Conservation (phyloP, 2,113 vertebrate species). For the Theristicus caerulescens region DNA sequence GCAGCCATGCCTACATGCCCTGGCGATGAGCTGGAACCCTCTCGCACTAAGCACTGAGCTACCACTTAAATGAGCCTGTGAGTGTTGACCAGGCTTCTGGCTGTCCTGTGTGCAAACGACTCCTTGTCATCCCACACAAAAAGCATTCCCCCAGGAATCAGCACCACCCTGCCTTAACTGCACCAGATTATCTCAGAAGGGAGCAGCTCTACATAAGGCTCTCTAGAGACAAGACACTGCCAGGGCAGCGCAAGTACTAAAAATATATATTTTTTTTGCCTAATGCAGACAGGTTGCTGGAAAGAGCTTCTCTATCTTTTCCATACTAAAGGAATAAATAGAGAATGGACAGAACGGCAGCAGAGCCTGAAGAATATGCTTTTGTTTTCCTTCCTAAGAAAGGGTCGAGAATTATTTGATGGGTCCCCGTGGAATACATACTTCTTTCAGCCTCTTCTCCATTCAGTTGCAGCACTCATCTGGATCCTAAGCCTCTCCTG, state of each 20-base stretch:
- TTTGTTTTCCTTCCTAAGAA: background rate
- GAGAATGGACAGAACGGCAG: background rate
- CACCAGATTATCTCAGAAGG: background rate
- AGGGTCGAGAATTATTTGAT: background rate
- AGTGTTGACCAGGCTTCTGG: background rate
- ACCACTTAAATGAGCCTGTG: background rate
- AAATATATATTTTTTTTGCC: background rate
- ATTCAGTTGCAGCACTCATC: background rate
- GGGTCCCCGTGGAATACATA: background rate
- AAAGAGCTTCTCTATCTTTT: background rate
- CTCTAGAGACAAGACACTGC: background rate
- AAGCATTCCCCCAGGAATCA: background rate
- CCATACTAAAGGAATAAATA: background rate
- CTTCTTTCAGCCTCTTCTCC: background rate
- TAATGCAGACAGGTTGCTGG: background rate
- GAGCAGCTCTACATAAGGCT: background rate
- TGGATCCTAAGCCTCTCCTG: background rate
- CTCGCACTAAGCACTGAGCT: background rate
- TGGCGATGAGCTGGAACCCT: background rate
- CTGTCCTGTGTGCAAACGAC: background rate
- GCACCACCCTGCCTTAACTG: background rate
- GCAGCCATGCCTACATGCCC: background rate
- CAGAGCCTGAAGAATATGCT: background rate
- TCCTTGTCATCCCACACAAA: background rate
- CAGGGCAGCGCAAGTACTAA: background rate